These are phyloP conservation scores for Xiphophorus maculatus DNA, from an alignment of 2,113 vertebrate genomes.

Conservation along the genomic window DNA sequence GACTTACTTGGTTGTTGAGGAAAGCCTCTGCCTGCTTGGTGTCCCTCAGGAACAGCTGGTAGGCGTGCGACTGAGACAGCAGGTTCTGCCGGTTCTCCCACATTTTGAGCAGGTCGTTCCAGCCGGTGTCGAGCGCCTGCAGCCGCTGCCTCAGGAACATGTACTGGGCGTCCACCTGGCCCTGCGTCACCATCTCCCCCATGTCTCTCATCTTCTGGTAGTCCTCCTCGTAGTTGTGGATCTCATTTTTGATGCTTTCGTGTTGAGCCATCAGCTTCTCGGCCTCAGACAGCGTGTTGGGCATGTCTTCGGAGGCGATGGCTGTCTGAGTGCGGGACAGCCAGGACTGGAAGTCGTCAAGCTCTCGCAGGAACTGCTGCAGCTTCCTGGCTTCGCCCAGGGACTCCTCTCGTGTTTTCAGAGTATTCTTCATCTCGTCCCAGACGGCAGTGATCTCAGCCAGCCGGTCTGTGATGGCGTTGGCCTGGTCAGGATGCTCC, in stretches of 20 bases:
- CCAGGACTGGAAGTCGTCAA: conserved; percentile 99
- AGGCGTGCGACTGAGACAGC: conserved; percentile 93
- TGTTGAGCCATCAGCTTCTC: conserved; percentile 96
- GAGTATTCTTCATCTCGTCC: conserved; percentile 96
- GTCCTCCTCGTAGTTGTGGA: conserved; percentile 95
- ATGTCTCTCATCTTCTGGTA: conserved; percentile 99
- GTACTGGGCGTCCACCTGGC: conserved; percentile 93
- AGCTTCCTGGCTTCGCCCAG: conserved; percentile 96
- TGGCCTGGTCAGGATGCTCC: conserved; percentile 93
- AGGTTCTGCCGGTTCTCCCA: conserved; percentile 98
- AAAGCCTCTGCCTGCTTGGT: conserved; percentile 97
- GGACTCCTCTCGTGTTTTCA: conserved; percentile 92
- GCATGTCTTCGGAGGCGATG: conserved; percentile 97
- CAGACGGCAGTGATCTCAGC: conserved; percentile 91
- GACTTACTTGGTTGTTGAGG: conserved; percentile 94
- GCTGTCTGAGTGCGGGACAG: conserved; percentile 94
- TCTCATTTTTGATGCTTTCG: conserved; percentile 94
- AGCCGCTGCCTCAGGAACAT: conserved; percentile 96
- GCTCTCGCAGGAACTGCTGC: conserved; percentile 94
- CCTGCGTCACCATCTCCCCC: conserved; percentile 97
- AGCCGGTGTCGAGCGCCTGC: conserved; percentile 93
- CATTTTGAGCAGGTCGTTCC: conserved; percentile 98
- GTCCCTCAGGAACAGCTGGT: conserved; percentile 95
- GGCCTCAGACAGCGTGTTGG: conserved; percentile 90
- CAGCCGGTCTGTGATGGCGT: conserved; percentile 89